phyloP scores from a whole-genome alignment of 2,888 invertebrate species.

The Nomada ferruginata region DNA sequence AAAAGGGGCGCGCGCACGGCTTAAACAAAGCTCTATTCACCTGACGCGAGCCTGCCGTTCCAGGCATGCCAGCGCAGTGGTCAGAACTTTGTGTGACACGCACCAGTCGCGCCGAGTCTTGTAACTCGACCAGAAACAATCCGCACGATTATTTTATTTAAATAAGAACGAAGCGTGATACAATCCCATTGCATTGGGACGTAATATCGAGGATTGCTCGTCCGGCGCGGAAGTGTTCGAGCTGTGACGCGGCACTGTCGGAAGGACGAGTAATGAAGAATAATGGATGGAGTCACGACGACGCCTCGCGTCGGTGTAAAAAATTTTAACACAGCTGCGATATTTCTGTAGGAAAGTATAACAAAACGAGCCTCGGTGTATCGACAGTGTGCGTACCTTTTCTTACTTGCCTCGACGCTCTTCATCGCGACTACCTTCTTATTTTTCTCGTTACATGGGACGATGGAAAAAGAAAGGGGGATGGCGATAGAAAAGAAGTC shows the following conservation, averaged over 20 bases:
- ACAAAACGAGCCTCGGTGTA: not conserved
- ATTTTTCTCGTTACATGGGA: slow-evolving; percentile 47
- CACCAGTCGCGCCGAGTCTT: not conserved
- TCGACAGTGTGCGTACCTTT: slow-evolving; percentile 43
- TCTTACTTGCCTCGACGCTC: slow-evolving; percentile 31
- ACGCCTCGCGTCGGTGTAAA: slow-evolving; percentile 10
- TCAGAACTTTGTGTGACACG: slow-evolving; percentile 9
- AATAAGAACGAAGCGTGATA: not conserved
- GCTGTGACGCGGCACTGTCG: slow-evolving; percentile 4
- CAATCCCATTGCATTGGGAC: slow-evolving; percentile 18
- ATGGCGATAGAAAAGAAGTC: not conserved
- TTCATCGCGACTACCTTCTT: slow-evolving; percentile 38
- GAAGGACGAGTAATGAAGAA: slow-evolving; percentile 33
- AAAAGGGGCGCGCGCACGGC: slow-evolving; percentile 47
- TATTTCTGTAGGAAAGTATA: slow-evolving; percentile 39
- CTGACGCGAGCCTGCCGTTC: slow-evolving; percentile 32
- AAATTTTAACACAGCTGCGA: slow-evolving; percentile 34
- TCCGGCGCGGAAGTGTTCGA: not conserved
- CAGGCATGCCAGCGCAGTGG: not conserved
- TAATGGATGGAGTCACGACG: slow-evolving; percentile 24
- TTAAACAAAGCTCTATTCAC: slow-evolving; percentile 57
- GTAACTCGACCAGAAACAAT: not conserved
- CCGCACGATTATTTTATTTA: slow-evolving; percentile 24
- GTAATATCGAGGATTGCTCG: not conserved
- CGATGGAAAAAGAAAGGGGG: not conserved